Evolutionary conservation across 2,797 vertebrate species (phyloP), one percentile per base, ranked within the genome.

Genomic region (Hirundo rustica): DNA sequence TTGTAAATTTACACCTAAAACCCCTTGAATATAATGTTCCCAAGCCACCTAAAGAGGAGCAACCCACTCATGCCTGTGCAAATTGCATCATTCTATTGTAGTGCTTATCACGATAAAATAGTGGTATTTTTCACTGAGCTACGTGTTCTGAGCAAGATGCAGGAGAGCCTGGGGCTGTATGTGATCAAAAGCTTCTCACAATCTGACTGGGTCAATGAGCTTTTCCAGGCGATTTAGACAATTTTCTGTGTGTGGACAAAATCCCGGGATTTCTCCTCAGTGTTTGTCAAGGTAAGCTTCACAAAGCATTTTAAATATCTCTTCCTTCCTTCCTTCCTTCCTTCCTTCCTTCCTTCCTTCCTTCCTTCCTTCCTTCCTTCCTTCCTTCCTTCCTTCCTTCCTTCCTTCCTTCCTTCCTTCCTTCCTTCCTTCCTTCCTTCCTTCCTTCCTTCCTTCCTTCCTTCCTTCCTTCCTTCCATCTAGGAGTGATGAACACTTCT

Each of bases 31-130:
- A 15, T 45, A 50, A 73, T 74, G 62, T 87, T 96, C 83, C 91
- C 78, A 89, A 94, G 81, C 58, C 68, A 93, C 74, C 62, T 94
- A 92, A 86, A 96, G 90, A 92, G 89, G 73, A 92, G 76, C 68
- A 88, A 72, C 19, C 27, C 57, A 78, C 77, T 89, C 53, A 84
- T 93, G 80, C 93, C 93, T 95, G 80, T 93, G 95, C 85, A 97
- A 97, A 96, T 38, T 38, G 38, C 78, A 96, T 89, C 77, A 66
- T 94, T 94, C 87, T 94, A 32, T 76, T 93, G 62, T 87, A 93
- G 94, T 92, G 58, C 92, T 96, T 96, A 91, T 96, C 93, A 27
- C 50, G 94, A 94, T 95, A 94, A 92, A 98, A 79, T 83, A 85
- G 92, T 84, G 88, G 12, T 8, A 6, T 57, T 94, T 93, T 87